Percentiles rank a stretch among this genome's conserved stretches.
These are phyloP conservation scores for Scaptomyza cyrtandrae DNA, from an alignment of 2,888 invertebrate species.

Conservation along the genomic window DNA sequence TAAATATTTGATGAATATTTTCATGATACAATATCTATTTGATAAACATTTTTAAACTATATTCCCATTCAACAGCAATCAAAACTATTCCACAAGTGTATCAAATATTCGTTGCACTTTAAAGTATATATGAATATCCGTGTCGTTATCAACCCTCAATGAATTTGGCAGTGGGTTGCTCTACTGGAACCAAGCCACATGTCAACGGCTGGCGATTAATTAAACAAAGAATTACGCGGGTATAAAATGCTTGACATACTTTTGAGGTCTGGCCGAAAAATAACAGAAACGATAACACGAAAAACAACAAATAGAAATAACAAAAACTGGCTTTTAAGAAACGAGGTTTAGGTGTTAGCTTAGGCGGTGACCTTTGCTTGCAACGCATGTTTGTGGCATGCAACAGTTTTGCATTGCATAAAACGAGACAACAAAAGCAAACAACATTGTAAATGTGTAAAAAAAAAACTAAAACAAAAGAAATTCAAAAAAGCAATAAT, in stretches of 20 bases:
- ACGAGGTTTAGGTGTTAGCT: slow-evolving; percentile 63
- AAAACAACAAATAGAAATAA: slow-evolving; percentile 29
- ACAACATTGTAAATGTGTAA: not conserved
- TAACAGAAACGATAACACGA: slow-evolving; percentile 18
- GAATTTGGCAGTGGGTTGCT: slow-evolving; percentile 57
- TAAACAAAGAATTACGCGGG: slow-evolving; percentile 82
- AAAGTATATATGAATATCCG: not conserved
- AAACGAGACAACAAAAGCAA: slow-evolving; percentile 44
- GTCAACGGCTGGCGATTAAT: slow-evolving; percentile 76
- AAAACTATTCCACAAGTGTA: slow-evolving; percentile 18
- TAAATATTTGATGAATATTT: too few species aligned
- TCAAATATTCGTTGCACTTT: slow-evolving; percentile 17
- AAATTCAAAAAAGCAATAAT: slow-evolving; percentile 76
- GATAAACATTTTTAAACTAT: too few species aligned
- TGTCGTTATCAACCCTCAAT: slow-evolving; percentile 68
- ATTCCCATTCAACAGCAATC: not conserved
- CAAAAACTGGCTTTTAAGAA: slow-evolving; percentile 43
- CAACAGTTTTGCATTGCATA: slow-evolving; percentile 76
- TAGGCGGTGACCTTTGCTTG: slow-evolving; percentile 56
- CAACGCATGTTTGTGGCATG: slow-evolving; percentile 37
- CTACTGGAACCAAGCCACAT: slow-evolving; percentile 75
- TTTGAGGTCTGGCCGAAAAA: slow-evolving; percentile 61
- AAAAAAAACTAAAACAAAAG: slow-evolving; percentile 40
- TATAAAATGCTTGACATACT: slow-evolving; percentile 82
- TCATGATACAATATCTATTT: not conserved